A percentile compares a stretch with the other conserved stretches of the same genome.
Conservation (phyloP, 2,888 invertebrate species). For the Hydrotaea cyrtoneurina region DNA sequence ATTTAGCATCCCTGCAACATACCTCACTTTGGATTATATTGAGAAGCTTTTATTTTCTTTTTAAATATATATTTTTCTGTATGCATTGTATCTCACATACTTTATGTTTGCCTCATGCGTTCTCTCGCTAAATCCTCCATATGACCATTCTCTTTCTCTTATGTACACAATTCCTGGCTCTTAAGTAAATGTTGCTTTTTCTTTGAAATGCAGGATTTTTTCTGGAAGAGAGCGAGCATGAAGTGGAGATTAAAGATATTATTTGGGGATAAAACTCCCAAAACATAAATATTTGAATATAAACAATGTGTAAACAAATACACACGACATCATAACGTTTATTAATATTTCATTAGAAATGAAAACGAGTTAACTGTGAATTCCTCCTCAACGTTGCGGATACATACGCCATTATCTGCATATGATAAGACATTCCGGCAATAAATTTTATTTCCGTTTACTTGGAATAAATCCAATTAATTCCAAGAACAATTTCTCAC, state of each 20-base stretch:
- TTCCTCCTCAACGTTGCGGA: neutral
- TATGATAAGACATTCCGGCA: neutral
- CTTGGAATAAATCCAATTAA: too few relatives aligned
- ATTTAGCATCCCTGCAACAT: too few relatives aligned
- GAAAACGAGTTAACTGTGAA: slow-evolving; percentile 12
- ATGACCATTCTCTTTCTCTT: neutral
- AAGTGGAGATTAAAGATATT: neutral
- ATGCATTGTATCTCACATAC: neutral
- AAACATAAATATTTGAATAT: neutral
- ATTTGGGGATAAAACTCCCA: neutral
- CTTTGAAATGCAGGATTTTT: neutral
- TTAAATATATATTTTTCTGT: slow-evolving; percentile 11
- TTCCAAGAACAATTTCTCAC: too few relatives aligned
- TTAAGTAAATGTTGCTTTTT: neutral
- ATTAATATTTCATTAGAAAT: slow-evolving; percentile 30
- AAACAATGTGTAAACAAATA: slow-evolving; percentile 1
- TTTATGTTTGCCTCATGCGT: neutral
- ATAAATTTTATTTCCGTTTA: neutral
- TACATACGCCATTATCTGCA: neutral
- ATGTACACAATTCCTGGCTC: neutral
- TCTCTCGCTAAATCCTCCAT: neutral
- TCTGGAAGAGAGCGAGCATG: neutral
- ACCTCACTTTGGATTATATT: slow-evolving; percentile 45
- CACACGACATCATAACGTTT: slow-evolving; percentile 5
- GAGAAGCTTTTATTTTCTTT: slow-evolving; percentile 23